Base-by-base conservation (phyloP, 2,797 vertebrate species). In the Anguilla anguilla region DNA sequence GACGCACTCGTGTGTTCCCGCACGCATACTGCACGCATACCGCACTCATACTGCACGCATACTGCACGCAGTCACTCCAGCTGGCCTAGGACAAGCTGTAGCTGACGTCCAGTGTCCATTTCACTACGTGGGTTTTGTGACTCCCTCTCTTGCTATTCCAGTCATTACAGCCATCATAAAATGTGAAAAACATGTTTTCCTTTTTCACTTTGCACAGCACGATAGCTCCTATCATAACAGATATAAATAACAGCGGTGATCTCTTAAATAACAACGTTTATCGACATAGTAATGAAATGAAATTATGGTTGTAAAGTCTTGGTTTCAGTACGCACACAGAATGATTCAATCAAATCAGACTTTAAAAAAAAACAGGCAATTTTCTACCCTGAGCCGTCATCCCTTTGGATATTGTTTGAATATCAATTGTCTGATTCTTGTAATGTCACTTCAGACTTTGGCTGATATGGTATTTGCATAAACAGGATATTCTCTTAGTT, bases 331-430 rank as follows among this genome's bases (percentile, higher is more conserved):
- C 43, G 79, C 43, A 51, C 22, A n/a, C 79, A 51, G 46, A 22
- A 51, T 82, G 79, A 51, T 51, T 82, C 43, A 82, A 82, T 82
- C 6, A n/a, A 82, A 49, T 51, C 46, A n/a, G 15, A 82, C 79
- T n/a, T 25, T 1, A 79, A 49, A 81, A 51, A 9, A n/a, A 6
- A 9, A n/a, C 7, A 7, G 13, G 28, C n/a, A 43, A 43, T 79
- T 79, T 43, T 79, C 74, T 46, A 46, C 7, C 39, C 39, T 46
- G 39, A 35, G 39, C 31, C 46, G 74, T 46, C 17, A 43, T 46
- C 74, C 17, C 74, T 46, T 79, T 22, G 74, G 3, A 46, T 46
- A 43, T 43, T 79, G 35, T 79, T 79, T 79, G 74, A 79, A 79
- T 79, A 79, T 43, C 35, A 79, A 35, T 79, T 46, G 35, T 19